Percentiles rank a stretch among this genome's conserved stretches.
phyloP scores from a whole-genome alignment of 2,113 vertebrate genomes.

The Peromyscus maniculatus region DNA sequence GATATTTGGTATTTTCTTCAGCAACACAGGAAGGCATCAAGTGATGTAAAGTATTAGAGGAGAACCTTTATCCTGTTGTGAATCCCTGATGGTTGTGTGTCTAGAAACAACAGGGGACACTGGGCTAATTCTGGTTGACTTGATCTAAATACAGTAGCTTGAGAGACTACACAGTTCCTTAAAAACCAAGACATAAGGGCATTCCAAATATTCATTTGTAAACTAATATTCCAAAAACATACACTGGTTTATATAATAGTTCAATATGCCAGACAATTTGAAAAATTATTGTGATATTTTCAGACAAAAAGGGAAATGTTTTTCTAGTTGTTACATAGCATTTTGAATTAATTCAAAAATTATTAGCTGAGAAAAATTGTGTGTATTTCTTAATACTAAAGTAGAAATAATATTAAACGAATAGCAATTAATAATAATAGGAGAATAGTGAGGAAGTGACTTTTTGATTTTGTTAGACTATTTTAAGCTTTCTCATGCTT shows the following conservation, averaged over 20 bases:
- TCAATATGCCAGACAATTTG: neutral
- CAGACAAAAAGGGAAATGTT: neutral
- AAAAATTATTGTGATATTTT: neutral
- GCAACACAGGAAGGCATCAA: neutral
- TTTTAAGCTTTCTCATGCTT: neutral
- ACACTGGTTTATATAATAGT: neutral
- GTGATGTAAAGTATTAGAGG: neutral
- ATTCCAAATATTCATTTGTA: neutral
- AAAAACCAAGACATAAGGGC: fast-evolving
- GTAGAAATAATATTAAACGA: neutral
- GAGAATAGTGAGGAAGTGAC: neutral
- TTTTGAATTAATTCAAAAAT: neutral
- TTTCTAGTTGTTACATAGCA: neutral
- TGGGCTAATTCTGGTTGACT: neutral
- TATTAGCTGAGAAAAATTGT: neutral
- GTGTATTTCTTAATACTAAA: neutral
- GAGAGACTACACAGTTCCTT: neutral
- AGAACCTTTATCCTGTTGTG: neutral
- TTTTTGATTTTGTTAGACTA: neutral
- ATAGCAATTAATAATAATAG: neutral
- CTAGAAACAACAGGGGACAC: neutral
- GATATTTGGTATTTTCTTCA: neutral
- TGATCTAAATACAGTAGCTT: neutral
- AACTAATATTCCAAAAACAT: neutral
- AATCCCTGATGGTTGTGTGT: neutral